phyloP scores from a whole-genome alignment of 1,140 invertebrate species.

The Aphaenogaster floridana region DNA sequence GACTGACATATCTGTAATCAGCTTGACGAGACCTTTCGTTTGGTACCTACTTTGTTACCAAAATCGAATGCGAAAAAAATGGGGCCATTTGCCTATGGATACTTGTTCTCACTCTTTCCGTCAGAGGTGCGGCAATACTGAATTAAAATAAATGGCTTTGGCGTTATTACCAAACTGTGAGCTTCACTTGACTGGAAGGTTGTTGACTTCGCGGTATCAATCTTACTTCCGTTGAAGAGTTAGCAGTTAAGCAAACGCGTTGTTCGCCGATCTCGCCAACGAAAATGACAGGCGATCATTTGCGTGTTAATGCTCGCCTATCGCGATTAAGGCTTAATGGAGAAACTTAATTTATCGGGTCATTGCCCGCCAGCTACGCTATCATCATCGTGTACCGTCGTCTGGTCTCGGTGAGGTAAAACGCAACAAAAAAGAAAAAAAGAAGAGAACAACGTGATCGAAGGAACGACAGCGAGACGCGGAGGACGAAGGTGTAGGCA shows the following conservation, averaged over 20 bases:
- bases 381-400: slow-evolving; percentile 62
- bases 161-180: background rate
- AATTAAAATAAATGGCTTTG: background rate
- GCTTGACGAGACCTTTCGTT: no score
- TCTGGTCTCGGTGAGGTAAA: slow-evolving; percentile 55
- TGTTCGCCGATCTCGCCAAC: background rate
- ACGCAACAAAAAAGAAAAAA: background rate
- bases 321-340: slow-evolving; percentile 73
- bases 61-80: no score
- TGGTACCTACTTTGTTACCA: no score
- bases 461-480: background rate
- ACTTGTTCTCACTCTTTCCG: background rate
- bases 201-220: background rate
- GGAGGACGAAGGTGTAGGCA: slow-evolving; percentile 34
- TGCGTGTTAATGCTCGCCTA: slow-evolving; percentile 12
- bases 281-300: slow-evolving; percentile 20
- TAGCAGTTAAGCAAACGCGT: slow-evolving; percentile 1
- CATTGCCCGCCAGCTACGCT: slow-evolving; percentile 68
- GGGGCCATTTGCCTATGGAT: no score
- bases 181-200: background rate
- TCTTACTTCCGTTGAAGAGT: background rate
- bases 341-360: slow-evolving; percentile 75
- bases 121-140: background rate
- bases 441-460: slow-evolving; percentile 9
- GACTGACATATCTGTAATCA: no score